Percentiles rank a stretch among this genome's conserved stretches.
These are phyloP conservation scores for Syrista parreyssii DNA, from an alignment of 2,888 invertebrate species.

Conservation along the genomic window DNA sequence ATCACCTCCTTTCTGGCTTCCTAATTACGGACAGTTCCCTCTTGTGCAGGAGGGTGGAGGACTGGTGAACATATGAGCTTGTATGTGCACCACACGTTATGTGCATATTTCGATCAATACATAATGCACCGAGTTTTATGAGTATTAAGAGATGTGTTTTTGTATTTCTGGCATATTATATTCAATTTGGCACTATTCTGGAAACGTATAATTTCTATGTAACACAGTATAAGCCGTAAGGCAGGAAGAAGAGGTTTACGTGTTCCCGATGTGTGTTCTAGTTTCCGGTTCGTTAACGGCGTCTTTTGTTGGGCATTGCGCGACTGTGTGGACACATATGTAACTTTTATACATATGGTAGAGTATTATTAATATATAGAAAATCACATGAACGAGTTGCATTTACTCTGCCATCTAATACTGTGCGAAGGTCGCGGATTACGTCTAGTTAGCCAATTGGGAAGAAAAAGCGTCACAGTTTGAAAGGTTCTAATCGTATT, in stretches of 20 bases:
- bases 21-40: not conserved
- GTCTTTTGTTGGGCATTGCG: constrained; percentile 25
- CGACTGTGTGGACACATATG: not conserved
- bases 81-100: not conserved
- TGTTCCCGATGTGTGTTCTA: constrained; percentile 39
- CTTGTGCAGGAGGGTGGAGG: not conserved
- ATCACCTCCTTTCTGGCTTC: not conserved
- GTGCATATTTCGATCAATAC: not conserved
- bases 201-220: not conserved
- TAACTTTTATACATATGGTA: not conserved
- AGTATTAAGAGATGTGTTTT: not conserved
- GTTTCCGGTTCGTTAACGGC: constrained; percentile 47
- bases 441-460: not conserved
- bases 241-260: not conserved
- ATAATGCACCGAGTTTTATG: not conserved
- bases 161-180: not conserved
- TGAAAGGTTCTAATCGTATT: not conserved
- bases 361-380: not conserved
- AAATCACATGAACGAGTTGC: not conserved
- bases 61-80: not conserved
- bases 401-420: not conserved
- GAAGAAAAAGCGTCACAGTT: not conserved
- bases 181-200: not conserved
- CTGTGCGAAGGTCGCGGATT: not conserved
- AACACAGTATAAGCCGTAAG: not conserved